Percentiles rank a stretch among this genome's conserved stretches.
These are phyloP conservation scores for Apamea crenata DNA, from an alignment of 2,888 invertebrate species.

Conservation along the genomic window DNA sequence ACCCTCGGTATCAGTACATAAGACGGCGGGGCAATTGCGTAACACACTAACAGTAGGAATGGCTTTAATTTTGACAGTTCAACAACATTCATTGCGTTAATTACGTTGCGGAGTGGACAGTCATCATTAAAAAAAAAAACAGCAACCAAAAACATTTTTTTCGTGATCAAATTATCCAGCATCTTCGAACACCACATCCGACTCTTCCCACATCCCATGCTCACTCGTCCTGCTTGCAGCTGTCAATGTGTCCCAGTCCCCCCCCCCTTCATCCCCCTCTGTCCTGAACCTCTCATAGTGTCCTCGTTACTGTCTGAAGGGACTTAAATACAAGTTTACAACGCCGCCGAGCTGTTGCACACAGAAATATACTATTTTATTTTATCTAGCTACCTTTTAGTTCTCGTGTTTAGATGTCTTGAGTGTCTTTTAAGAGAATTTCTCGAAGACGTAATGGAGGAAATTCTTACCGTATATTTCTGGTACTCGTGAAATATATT, in stretches of 20 bases:
- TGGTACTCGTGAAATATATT: background rate
- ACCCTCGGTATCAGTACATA: background rate
- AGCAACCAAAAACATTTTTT: background rate
- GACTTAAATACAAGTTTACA: conserved; percentile 69
- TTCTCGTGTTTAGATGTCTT: conserved; percentile 17
- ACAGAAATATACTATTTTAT: conserved; percentile 54
- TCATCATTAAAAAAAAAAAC: too few species aligned
- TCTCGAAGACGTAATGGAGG: conserved; percentile 15
- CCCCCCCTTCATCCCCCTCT: conserved; percentile 18
- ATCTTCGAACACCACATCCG: conserved; percentile 41
- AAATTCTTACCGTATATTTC: background rate
- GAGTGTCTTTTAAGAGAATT: conserved; percentile 10
- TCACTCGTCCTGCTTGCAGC: conserved; percentile 59
- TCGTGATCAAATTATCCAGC: background rate
- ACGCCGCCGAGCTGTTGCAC: conserved; percentile 15
- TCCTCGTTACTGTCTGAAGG: conserved; percentile 67
- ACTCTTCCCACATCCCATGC: background rate
- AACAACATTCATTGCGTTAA: too few species aligned
- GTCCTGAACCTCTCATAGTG: conserved; percentile 51
- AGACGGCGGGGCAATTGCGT: too few species aligned
- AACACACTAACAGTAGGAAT: too few species aligned
- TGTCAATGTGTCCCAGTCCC: conserved; percentile 64
- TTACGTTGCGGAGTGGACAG: too few species aligned
- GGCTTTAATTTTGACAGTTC: too few species aligned
- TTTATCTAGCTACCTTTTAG: conserved; percentile 59